Evolutionary conservation across 2,888 invertebrate species (phyloP), one percentile per base, ranked within the genome.

Genomic region (Cephus sareptanus): DNA sequence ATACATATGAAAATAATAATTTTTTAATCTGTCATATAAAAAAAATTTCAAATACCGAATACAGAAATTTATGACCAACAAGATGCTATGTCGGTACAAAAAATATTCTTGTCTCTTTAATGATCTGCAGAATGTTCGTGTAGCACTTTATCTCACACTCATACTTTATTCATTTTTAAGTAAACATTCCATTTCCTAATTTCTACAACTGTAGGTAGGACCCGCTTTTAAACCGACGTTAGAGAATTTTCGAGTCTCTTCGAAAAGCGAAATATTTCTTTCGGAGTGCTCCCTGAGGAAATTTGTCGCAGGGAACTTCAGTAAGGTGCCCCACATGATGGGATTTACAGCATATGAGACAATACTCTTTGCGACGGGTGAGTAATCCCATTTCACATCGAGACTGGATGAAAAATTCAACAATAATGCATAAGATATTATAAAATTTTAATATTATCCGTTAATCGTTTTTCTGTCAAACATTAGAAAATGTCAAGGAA

Each of bases 161-260:
- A 23, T 56, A 23, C 2, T 56, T 23, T 56, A 6, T 23, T 56
- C 6, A 56, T 23, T 1, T 6, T 9, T 23, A 56, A 56, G 40
- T 56, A 23, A 56, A 23, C 2, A 56, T 56, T 56, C 23, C 23
- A 6, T 56, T 23, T 23, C 1, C 23, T 23, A 23, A 15, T 23
- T 56, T 56, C 9, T 0, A 56, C 23, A 23, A 56, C 15, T 69
- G 76, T 89, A 87, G 83, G 92, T 93, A 34, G 92, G 93, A 34
- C 87, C 92, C 73, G 84, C 91, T 80, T 93, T 93, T 85, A 92
- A 92, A n/a, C 94, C 93, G 83, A 93, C 93, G 15, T 91, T 93
- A 4, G 92, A 93, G 73, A 82, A 93, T 74, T 92, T 93, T 81
- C 89, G 89, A 11, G 79, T 92, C n/a, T 90, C 90, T 35, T 37